A percentile compares a stretch with the other conserved stretches of the same genome.
Conservation (phyloP, 1,140 invertebrate genomes). For the Alviniconcha marisindica region DNA sequence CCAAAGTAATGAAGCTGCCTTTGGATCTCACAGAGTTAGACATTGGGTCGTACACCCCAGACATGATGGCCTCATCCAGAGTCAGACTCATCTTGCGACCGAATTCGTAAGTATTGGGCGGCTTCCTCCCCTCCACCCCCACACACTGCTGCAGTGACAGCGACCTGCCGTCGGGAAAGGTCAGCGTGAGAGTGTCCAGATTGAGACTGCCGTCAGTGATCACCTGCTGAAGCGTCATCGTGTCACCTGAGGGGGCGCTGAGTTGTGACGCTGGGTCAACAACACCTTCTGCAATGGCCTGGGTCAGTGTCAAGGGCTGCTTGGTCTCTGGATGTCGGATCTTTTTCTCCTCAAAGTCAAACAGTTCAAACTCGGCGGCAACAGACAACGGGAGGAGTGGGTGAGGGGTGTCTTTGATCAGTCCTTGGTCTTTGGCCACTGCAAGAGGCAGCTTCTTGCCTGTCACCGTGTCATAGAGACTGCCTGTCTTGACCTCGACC, state of each 20-base stretch:
- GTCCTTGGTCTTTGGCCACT: constrained; percentile 85
- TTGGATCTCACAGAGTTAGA: constrained; percentile 74
- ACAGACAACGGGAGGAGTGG: constrained; percentile 50
- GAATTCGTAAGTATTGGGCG: constrained; percentile 42
- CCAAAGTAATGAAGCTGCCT: constrained; percentile 53
- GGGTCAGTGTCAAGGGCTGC: constrained; percentile 46
- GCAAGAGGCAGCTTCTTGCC: constrained; percentile 84
- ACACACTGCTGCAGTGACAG: constrained; percentile 45
- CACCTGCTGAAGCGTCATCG: constrained; percentile 84
- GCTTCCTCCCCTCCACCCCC: constrained; percentile 34
- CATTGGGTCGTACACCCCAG: constrained; percentile 88
- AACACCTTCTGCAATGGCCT: constrained; percentile 56
- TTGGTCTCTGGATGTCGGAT: constrained; percentile 49
- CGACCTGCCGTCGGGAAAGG: constrained; percentile 45
- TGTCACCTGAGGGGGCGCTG: constrained; percentile 61
- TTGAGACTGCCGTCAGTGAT: constrained; percentile 86
- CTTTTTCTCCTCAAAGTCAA: constrained; percentile 81
- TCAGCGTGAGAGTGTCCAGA: constrained; percentile 78
- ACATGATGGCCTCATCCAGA: constrained; percentile 88
- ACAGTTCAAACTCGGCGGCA: constrained; percentile 79
- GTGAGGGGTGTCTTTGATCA: constrained; percentile 71
- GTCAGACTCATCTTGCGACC: constrained; percentile 78
- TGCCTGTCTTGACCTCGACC: constrained; percentile 86
- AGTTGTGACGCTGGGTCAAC: constrained; percentile 50
- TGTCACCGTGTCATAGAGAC: constrained; percentile 86